A percentile compares a stretch with the other conserved stretches of the same genome.
phyloP scores from a whole-genome alignment of 2,797 vertebrate species.

The Rachycentron canadum region DNA sequence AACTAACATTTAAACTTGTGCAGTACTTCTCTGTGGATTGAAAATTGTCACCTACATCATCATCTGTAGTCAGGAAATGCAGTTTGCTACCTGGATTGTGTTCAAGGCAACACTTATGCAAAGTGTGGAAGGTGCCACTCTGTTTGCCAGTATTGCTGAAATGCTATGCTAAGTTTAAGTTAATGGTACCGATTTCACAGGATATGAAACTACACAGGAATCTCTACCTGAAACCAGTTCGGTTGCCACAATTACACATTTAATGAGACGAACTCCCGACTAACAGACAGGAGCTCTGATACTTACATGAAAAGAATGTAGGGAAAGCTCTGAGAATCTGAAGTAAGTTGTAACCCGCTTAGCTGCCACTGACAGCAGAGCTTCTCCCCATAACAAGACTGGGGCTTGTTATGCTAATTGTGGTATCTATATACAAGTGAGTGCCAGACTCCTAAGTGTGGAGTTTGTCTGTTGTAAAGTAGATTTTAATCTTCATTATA shows the following conservation, averaged over 20 bases:
- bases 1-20: too few relatives aligned
- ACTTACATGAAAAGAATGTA: slow-evolving; percentile 43
- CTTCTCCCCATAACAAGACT: slow-evolving; percentile 49
- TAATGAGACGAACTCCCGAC: slow-evolving; percentile 37
- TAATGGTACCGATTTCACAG: background rate
- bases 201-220: slow-evolving; percentile 4
- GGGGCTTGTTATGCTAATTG: slow-evolving; percentile 66
- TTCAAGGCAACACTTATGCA: background rate
- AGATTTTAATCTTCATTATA: slow-evolving; percentile 53
- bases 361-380: slow-evolving; percentile 57
- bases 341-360: slow-evolving; percentile 59
- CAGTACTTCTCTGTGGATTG: background rate
- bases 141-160: background rate
- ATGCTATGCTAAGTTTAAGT: background rate
- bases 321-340: slow-evolving; percentile 18
- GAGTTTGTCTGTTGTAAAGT: slow-evolving; percentile 32
- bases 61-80: background rate
- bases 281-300: slow-evolving; percentile 32
- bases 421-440: slow-evolving; percentile 37
- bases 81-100: slow-evolving; percentile 3
- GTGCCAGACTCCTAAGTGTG: slow-evolving; percentile 24
- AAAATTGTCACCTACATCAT: background rate
- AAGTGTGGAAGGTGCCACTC: background rate
- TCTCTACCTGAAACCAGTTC: slow-evolving; percentile 39
- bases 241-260: slow-evolving; percentile 41